These are phyloP conservation scores for Gibbula magus DNA, from an alignment of 2,888 invertebrate genomes.

Conservation along the genomic window DNA sequence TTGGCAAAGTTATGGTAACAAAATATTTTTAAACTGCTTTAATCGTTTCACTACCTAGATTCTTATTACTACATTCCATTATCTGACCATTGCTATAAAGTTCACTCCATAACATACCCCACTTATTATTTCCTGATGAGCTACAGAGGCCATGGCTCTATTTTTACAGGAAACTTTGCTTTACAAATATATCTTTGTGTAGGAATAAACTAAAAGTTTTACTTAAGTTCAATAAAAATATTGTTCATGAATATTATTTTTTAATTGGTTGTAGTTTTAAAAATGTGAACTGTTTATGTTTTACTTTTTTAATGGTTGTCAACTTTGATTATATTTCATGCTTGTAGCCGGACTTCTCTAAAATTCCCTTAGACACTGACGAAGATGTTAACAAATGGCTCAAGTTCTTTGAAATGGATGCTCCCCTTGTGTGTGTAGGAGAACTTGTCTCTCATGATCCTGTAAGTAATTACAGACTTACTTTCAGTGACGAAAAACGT, in stretches of 20 bases:
- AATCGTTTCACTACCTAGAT: too few species aligned
- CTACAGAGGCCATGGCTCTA: too few species aligned
- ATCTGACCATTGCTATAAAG: too few species aligned
- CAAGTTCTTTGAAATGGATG: constrained; percentile 91
- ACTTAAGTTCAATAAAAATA: too few species aligned
- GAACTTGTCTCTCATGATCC: constrained; percentile 73
- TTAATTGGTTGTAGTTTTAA: not conserved
- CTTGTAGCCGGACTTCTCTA: constrained; percentile 87
- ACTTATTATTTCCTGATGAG: too few species aligned
- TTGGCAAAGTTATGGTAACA: too few species aligned
- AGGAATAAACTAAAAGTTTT: too few species aligned
- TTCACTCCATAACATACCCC: too few species aligned
- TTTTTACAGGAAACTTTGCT: too few species aligned
- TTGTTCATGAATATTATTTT: not conserved
- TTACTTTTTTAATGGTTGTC: not conserved
- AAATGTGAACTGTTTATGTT: not conserved
- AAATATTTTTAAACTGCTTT: too few species aligned
- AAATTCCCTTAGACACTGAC: constrained; percentile 83
- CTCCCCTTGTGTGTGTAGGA: constrained; percentile 88
- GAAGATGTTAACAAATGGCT: constrained; percentile 90
- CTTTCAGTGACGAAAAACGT: not conserved
- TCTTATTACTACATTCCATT: too few species aligned
- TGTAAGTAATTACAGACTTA: constrained; percentile 51
- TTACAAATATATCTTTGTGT: too few species aligned
- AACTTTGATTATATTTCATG: not conserved